Conservation (phyloP, 1,140 invertebrate species). For the Aphelenchoides avenae region DNA sequence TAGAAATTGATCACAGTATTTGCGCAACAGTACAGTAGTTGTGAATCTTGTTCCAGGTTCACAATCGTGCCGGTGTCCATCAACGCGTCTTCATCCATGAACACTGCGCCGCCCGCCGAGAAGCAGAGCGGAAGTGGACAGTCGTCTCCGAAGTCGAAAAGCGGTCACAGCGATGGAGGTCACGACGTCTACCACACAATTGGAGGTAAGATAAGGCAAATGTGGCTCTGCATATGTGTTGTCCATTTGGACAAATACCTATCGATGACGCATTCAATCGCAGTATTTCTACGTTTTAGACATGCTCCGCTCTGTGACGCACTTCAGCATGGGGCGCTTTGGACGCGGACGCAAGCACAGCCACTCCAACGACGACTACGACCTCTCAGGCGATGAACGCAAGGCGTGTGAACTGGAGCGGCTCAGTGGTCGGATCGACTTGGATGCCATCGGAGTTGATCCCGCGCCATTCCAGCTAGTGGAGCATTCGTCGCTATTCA, state of each 20-base stretch:
- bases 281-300: conserved; percentile 19
- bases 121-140: background rate
- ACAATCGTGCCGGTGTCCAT: conserved; percentile 13
- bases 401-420: conserved; percentile 35
- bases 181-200: conserved; percentile 15
- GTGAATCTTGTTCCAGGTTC: background rate
- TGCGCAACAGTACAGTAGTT: no score
- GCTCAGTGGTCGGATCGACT: conserved; percentile 64
- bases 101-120: no score
- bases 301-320: conserved; percentile 17
- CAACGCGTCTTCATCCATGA: background rate
- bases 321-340: conserved; percentile 25
- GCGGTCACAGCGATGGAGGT: background rate
- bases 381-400: conserved; percentile 40
- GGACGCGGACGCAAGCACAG: background rate
- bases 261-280: background rate
- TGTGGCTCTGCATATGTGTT: conserved; percentile 7
- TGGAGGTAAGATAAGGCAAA: conserved; percentile 25
- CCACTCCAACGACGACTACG: conserved; percentile 31
- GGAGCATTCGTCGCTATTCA: conserved; percentile 85
- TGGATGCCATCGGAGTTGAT: conserved; percentile 25
- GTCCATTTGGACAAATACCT: background rate
- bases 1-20: background rate
- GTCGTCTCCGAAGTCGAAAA: conserved; percentile 7
- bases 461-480: conserved; percentile 86